Percentiles rank a stretch among this genome's conserved stretches.
Evolutionary conservation across 2,113 vertebrate genomes (phyloP).

Genomic region (Sialia sialis): DNA sequence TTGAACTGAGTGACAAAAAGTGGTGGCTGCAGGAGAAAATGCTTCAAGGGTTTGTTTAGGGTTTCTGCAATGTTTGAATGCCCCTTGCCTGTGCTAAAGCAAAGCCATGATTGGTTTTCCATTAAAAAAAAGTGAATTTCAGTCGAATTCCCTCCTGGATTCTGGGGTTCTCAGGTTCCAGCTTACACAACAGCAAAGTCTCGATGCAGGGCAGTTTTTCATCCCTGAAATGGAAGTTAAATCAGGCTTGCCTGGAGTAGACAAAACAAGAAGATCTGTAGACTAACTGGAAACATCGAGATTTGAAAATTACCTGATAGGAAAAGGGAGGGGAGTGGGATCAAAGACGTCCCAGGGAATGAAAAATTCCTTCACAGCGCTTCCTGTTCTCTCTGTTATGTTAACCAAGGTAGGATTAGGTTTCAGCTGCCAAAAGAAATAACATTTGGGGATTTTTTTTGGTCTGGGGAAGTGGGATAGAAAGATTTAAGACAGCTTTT

Average conservation of each 20-base stretch:
- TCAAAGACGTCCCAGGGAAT: conserved; percentile 70
- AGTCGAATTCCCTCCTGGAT: conserved; percentile 48
- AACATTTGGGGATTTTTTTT: conserved; percentile 54
- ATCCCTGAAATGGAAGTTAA: conserved; percentile 50
- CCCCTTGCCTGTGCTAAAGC: conserved; percentile 53
- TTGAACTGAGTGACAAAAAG: not conserved
- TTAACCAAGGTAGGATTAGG: conserved; percentile 79
- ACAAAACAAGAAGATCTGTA: conserved; percentile 79
- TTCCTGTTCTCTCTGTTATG: conserved; percentile 72
- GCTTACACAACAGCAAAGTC: conserved; percentile 54
- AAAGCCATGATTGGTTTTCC: conserved; percentile 45
- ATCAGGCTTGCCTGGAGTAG: conserved; percentile 50
- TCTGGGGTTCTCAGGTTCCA: conserved; percentile 61
- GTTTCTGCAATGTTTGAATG: not conserved
- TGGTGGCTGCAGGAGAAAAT: not conserved
- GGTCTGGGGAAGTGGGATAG: conserved; percentile 64
- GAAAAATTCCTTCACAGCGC: conserved; percentile 73
- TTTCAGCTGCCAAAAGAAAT: conserved; percentile 82
- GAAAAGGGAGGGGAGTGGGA: conserved; percentile 55
- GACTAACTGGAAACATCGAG: conserved; percentile 74
- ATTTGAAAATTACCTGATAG: conserved; percentile 82
- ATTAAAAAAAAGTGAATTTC: conserved; percentile 24
- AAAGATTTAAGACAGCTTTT: conserved; percentile 55
- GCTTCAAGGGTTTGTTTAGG: conserved; percentile 22
- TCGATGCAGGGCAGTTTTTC: conserved; percentile 36